Base-by-base conservation (phyloP, 2,113 vertebrate genomes). In the Clarias magur region DNA sequence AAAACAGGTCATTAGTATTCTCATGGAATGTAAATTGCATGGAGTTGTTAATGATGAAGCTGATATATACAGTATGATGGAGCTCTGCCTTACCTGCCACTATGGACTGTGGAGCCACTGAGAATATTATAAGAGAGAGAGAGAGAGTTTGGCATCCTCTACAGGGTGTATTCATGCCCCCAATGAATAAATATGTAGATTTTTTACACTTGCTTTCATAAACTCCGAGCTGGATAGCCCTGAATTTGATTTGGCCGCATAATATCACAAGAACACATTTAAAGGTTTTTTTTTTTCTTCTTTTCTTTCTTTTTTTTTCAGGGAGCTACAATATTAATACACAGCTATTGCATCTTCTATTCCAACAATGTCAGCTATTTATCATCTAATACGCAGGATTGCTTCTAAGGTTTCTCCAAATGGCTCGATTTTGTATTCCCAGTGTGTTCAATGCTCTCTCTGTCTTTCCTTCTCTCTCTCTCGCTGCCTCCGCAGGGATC, bases 401-500 rank as follows among this genome's bases (percentile, higher is more conserved):
- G 76, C 63, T 42, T 67, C 62, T 59, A 59, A 70, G 34, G 83
- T 80, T 86, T 60, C 85, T 86, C 85, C 27, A 70, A 79, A 80
- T 79, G 23, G 76, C 56, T 70, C 16, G 15, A 59, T 86, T 80
- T 80, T 86, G 75, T 56, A 56, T 78, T 57, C 62, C 42, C 27
- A 67, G 75, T 56, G 56, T 80, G 42, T 84, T 72, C 57, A n/a
- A 9, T 72, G 27, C 63, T 56, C n/a, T 68, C 62, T 68, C 27
- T 65, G 23, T 56, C 48, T 84, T 21, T 72, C 85, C 62, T 38
- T 82, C 13, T 82, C 85, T 72, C 72, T 65, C 75, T 82, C 68
- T 82, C 56, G 4, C 78, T 86, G 88, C 89, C 90, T 92, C 94
- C 92, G 34, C 87, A 92, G 94, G 95, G 95, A 93, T 91, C 90